Base-by-base conservation (phyloP, 1,140 invertebrate genomes). In the Hormaphis cornu region DNA sequence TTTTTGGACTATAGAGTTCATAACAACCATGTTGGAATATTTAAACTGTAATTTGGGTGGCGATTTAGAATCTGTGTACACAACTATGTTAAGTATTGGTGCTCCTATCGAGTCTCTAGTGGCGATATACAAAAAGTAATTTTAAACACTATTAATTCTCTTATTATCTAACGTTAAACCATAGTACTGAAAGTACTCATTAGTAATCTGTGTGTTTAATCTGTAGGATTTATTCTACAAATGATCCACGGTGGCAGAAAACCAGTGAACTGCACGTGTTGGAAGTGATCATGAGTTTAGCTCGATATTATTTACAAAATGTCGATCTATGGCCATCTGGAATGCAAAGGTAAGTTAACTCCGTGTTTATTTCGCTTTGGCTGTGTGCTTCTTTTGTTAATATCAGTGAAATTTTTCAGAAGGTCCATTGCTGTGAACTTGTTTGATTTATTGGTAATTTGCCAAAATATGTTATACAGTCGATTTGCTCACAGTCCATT, bases 11-110 rank as follows among this genome's bases (percentile, higher is more conserved):
- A 37, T 74, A 84, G 88, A 86, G 72, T 89, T 86, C 74, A 80
- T 91, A 16, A 82, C 89, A 12, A 84, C 85, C 69, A 86, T 89
- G 76, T 76, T 91, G 72, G 88, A 90, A 80, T 82, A 88, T 72
- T 82, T 86, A 73, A 85, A 85, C 69, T 89, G 88, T 72, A 84
- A 85, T 75, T 76, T 89, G 16, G 81, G 82, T 74, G 82, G 85
- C 1, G 82, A 85, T 9, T 83, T 86, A 73, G 82, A 83, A 56
- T 81, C 86, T 75, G 88, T 90, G 63, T 86, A 87, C 33, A 83
- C 82, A 71, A 82, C 84, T 44, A 80, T 90, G 48, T 76, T 88
- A 7, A 83, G 84, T 71, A 83, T 89, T 74, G 85, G 86, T 72
- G 81, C 90, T 35, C 82, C 86, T 16, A 80, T 89, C 72, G 85